phyloP scores from a whole-genome alignment of 2,797 vertebrate species.

The Falco columbarius region DNA sequence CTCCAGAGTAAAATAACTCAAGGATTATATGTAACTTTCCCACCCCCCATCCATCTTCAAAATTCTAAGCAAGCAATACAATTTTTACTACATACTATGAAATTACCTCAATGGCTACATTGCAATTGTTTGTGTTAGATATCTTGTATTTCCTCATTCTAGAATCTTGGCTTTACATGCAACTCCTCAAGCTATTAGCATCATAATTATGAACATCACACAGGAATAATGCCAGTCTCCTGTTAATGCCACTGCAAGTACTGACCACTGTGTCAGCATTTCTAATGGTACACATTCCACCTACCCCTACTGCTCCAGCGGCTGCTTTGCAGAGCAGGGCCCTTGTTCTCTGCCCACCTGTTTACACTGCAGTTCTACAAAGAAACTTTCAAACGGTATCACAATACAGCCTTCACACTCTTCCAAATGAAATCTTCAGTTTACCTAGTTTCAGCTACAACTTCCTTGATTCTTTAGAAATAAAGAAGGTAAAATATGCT shows the following conservation, averaged over 20 bases:
- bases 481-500: not conserved
- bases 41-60: not conserved
- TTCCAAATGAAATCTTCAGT: not conserved
- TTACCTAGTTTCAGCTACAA: not conserved
- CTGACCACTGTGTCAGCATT: not conserved
- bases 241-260: accelerated
- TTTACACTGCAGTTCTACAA: not conserved
- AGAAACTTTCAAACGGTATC: not conserved
- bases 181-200: not conserved
- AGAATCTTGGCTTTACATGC: not conserved
- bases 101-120: not conserved
- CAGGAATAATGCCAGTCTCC: not conserved
- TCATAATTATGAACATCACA: not conserved
- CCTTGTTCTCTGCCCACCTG: not conserved
- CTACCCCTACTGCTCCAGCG: not conserved
- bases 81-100: not conserved
- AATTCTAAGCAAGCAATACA: not conserved
- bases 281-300: not conserved
- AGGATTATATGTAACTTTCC: accelerated
- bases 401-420: not conserved
- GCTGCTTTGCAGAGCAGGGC: not conserved
- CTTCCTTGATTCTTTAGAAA: not conserved
- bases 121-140: not conserved
- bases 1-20: not conserved
- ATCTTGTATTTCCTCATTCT: not conserved